phyloP scores from a whole-genome alignment of 2,113 vertebrate species.

The Vireo altiloquus region DNA sequence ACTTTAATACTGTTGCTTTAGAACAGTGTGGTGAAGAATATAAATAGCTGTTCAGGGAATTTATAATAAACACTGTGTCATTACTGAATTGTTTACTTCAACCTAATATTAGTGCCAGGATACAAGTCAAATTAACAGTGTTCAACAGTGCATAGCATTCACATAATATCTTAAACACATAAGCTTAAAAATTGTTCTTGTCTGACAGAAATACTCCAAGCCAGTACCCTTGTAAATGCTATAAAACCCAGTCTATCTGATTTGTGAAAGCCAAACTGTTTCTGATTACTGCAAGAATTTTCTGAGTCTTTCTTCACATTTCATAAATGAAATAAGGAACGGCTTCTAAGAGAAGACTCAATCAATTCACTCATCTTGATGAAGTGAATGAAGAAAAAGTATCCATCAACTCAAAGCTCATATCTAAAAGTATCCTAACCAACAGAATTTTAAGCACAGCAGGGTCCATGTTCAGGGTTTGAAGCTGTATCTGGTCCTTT shows the following conservation, averaged over 20 bases:
- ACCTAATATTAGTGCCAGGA: neutral
- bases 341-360: neutral
- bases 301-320: neutral
- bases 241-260: neutral
- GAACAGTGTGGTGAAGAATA: neutral
- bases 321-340: neutral
- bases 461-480: neutral
- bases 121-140: neutral
- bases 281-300: neutral
- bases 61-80: neutral
- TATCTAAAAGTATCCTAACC: neutral
- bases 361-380: neutral
- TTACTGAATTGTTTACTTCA: neutral
- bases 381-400: neutral
- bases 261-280: neutral
- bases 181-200: neutral
- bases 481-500: neutral
- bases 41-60: neutral
- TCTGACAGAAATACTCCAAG: neutral
- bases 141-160: neutral
- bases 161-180: neutral
- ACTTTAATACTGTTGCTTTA: neutral
- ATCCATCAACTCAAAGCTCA: neutral
- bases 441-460: neutral
- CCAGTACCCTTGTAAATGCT: neutral